A percentile compares a stretch with the other conserved stretches of the same genome.
Evolutionary conservation across 2,888 invertebrate species (phyloP).

Genomic region (Nowickia ferox): DNA sequence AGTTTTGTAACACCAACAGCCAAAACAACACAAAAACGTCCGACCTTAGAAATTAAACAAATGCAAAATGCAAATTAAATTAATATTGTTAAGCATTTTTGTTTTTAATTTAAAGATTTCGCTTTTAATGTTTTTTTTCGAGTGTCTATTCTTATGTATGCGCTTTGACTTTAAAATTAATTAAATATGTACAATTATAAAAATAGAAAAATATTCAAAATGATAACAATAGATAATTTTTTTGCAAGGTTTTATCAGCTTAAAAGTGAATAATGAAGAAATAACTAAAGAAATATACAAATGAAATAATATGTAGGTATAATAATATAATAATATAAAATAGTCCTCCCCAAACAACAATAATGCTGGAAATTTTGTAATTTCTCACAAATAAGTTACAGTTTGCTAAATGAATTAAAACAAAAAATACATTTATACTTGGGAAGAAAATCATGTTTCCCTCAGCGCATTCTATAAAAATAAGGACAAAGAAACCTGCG

Average conservation of each 20-base stretch:
- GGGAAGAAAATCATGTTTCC: conserved; percentile 75
- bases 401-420: conserved; percentile 10
- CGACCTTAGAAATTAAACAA: conserved; percentile 9
- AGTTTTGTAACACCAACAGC: neutral
- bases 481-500: conserved; percentile 71
- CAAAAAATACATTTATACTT: neutral
- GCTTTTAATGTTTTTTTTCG: neutral
- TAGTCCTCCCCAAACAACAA: neutral
- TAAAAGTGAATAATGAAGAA: conserved; percentile 20
- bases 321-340: conserved; percentile 22
- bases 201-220: conserved; percentile 27
- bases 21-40: conserved; percentile 2
- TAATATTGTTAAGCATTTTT: conserved; percentile 31
- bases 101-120: neutral
- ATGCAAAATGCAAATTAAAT: conserved; percentile 1
- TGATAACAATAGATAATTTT: conserved; percentile 61
- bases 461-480: conserved; percentile 73
- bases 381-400: neutral
- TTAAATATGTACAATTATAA: conserved; percentile 17
- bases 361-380: conserved; percentile 31
- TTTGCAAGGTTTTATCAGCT: conserved; percentile 29
- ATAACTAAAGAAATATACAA: conserved; percentile 3
- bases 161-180: conserved; percentile 31
- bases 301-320: too few relatives aligned
- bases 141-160: neutral